A percentile compares a stretch with the other conserved stretches of the same genome.
These are phyloP conservation scores for Poeciliopsis turneri DNA, from an alignment of 2,797 vertebrate species.

Conservation along the genomic window DNA sequence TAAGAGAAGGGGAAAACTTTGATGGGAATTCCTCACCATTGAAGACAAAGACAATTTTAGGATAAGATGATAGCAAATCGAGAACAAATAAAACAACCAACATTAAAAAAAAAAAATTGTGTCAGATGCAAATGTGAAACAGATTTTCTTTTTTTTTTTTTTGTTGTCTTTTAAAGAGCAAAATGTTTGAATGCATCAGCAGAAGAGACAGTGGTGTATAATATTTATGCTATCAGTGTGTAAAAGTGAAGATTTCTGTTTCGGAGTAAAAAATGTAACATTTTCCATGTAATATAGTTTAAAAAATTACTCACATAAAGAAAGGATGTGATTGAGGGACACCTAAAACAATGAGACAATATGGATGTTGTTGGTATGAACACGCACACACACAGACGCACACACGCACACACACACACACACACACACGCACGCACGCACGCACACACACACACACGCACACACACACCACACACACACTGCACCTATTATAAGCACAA, in stretches of 20 bases:
- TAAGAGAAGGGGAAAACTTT: slow-evolving; percentile 99
- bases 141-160: slow-evolving; percentile 52
- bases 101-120: slow-evolving; percentile 60
- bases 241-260: slow-evolving; percentile 72
- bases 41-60: slow-evolving; percentile 99
- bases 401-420: slow-evolving; percentile 36
- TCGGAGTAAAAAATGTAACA: slow-evolving; percentile 77
- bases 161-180: slow-evolving; percentile 24
- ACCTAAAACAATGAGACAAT: slow-evolving; percentile 52
- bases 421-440: slow-evolving; percentile 28
- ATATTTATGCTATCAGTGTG: slow-evolving; percentile 71
- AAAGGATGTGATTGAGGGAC: slow-evolving; percentile 64
- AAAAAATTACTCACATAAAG: slow-evolving; percentile 73
- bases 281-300: slow-evolving; percentile 81
- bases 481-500: too few relatives aligned
- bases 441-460: neutral
- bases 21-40: slow-evolving; percentile 99
- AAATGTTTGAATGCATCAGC: slow-evolving; percentile 83
- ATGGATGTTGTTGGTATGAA: slow-evolving; percentile 57
- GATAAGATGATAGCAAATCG: slow-evolving; percentile 92
- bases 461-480: slow-evolving; percentile 26
- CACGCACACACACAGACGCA: slow-evolving; percentile 39
- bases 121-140: slow-evolving; percentile 71
- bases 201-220: slow-evolving; percentile 69
- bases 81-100: slow-evolving; percentile 87